Conservation (phyloP, 2,113 vertebrate genomes). For the Epinephelus cyanopodus region DNA sequence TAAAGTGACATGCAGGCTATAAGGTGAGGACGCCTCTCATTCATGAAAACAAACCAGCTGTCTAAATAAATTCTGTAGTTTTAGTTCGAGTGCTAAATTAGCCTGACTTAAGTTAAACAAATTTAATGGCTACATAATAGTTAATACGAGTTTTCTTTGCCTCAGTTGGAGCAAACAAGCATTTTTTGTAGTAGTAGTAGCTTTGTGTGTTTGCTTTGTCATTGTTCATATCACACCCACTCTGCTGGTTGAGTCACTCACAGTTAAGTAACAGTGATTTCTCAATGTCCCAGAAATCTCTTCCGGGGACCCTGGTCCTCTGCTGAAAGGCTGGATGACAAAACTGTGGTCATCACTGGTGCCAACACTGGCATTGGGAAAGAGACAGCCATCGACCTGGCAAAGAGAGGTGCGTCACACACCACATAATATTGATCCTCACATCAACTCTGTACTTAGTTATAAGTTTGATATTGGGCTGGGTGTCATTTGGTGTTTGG, state of each 20-base stretch:
- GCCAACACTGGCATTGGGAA: slow-evolving; percentile 85
- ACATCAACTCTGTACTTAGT: too few relatives aligned
- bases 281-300: slow-evolving; percentile 63
- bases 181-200: neutral
- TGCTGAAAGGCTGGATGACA: slow-evolving; percentile 62
- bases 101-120: neutral
- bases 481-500: neutral
- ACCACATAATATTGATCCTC: neutral
- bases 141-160: neutral
- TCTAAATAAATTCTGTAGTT: neutral
- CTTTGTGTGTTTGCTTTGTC: neutral
- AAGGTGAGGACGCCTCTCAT: slow-evolving; percentile 44
- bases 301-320: slow-evolving; percentile 80
- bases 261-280: slow-evolving; percentile 15
- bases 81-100: neutral
- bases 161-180: neutral
- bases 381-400: slow-evolving; percentile 82
- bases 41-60: neutral
- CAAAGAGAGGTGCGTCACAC: slow-evolving; percentile 78
- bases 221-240: neutral
- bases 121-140: fast-evolving
- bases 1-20: slow-evolving; percentile 47
- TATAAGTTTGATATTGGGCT: neutral
- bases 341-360: slow-evolving; percentile 83
- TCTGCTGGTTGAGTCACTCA: neutral